A percentile compares a stretch with the other conserved stretches of the same genome.
These are phyloP conservation scores for Diaprepes abbreviatus DNA, from an alignment of 2,888 invertebrate species.

Conservation along the genomic window DNA sequence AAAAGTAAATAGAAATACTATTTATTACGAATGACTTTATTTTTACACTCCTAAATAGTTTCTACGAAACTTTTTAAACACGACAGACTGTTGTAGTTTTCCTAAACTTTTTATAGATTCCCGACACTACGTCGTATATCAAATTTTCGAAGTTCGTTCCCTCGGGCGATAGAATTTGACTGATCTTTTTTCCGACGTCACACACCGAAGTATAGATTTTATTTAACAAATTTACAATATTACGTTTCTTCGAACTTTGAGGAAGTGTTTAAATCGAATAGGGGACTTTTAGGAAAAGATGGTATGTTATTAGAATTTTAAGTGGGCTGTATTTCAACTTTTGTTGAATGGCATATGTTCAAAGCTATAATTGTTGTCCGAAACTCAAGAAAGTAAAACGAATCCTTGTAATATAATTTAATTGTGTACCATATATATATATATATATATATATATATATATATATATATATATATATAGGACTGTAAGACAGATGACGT, in stretches of 20 bases:
- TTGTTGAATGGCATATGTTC: too few relatives aligned
- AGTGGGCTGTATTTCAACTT: not conserved
- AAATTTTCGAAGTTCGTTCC: constrained; percentile 32
- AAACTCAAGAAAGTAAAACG: too few relatives aligned
- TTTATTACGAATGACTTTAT: too few relatives aligned
- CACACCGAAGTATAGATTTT: constrained; percentile 31
- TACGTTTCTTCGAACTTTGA: constrained; percentile 26
- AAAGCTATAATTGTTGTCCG: too few relatives aligned
- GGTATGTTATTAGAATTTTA: constrained; percentile 9
- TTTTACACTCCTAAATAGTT: too few relatives aligned
- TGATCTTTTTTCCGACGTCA: constrained; percentile 32
- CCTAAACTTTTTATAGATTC: constrained; percentile 30
- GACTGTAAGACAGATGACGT: too few relatives aligned
- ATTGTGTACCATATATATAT: too few relatives aligned
- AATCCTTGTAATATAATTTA: too few relatives aligned
- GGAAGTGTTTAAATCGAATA: constrained; percentile 20
- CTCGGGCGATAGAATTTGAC: constrained; percentile 20
- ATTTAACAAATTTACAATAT: constrained; percentile 35
- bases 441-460: too few relatives aligned
- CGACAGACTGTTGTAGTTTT: not conserved
- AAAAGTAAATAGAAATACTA: too few relatives aligned
- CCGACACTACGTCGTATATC: constrained; percentile 19
- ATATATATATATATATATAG: too few relatives aligned
- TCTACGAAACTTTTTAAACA: too few relatives aligned
- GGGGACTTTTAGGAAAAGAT: constrained; percentile 15